Evolutionary conservation across 2,888 invertebrate genomes (phyloP).

Genomic region (Cancer borealis): DNA sequence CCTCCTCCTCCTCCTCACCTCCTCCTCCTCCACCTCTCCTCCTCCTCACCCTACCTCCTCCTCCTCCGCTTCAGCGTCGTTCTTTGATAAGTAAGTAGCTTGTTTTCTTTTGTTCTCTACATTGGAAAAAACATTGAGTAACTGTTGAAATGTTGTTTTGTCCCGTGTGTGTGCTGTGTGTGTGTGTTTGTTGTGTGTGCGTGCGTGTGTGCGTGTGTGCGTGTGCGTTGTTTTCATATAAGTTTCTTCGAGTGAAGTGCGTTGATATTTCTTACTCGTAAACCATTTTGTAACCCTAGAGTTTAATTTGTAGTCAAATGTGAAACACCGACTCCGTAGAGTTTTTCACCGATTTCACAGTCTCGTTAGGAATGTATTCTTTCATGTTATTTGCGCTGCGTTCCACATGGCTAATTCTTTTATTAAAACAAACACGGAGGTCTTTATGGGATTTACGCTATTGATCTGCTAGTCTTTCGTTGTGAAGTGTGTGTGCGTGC

Average conservation of each 20-base stretch:
- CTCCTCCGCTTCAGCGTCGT: background rate
- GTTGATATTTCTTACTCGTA: background rate
- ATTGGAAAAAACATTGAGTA: background rate
- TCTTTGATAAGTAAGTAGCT: slow-evolving; percentile 28
- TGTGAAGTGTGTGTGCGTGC: slow-evolving; percentile 13
- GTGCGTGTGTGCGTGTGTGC: too few relatives aligned
- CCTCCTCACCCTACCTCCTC: too few relatives aligned
- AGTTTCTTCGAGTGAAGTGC: background rate
- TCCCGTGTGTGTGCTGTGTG: background rate
- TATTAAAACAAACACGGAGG: background rate
- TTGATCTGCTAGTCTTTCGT: slow-evolving; percentile 33
- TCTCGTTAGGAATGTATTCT: background rate
- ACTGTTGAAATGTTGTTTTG: background rate
- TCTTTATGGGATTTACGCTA: slow-evolving; percentile 33
- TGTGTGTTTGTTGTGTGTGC: background rate
- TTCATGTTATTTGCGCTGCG: background rate
- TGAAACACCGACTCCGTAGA: background rate
- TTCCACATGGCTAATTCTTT: background rate
- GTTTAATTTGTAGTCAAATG: background rate
- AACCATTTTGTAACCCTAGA: background rate
- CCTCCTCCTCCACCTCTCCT: too few relatives aligned
- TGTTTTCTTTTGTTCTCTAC: background rate
- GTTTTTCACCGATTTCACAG: background rate
- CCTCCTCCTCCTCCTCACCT: too few relatives aligned
- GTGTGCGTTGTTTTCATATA: background rate